Evolutionary conservation across 2,888 invertebrate species (phyloP).

Genomic region (Creontiades dilutus): DNA sequence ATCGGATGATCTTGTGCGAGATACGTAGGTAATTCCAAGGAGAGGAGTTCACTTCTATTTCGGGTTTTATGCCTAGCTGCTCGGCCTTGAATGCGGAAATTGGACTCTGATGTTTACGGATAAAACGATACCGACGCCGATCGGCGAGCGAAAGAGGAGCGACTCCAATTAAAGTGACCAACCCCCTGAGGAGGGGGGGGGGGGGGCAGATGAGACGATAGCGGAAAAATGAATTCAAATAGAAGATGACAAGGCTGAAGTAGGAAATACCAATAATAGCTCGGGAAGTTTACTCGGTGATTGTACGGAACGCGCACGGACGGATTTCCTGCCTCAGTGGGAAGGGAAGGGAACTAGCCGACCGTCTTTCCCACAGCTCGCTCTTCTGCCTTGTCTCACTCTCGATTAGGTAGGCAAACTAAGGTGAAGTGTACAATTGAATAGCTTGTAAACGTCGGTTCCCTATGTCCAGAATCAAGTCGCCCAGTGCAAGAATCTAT

Average conservation of each 20-base stretch:
- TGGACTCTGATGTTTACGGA: not conserved
- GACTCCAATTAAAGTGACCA: slow-evolving; percentile 1
- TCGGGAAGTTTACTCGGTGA: slow-evolving; percentile 69
- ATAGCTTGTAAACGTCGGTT: too few species aligned
- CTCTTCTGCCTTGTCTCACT: not conserved
- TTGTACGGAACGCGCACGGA: slow-evolving; percentile 61
- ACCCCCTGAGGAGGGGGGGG: not conserved
- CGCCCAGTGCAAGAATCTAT: too few species aligned
- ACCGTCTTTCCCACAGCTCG: slow-evolving; percentile 32
- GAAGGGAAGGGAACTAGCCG: slow-evolving; percentile 4
- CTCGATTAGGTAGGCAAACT: too few species aligned
- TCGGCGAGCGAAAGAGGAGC: not conserved
- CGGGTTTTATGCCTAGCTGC: not conserved
- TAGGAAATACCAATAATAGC: slow-evolving; percentile 67
- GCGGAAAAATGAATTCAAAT: slow-evolving; percentile 37
- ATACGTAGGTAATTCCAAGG: not conserved
- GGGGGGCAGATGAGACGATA: slow-evolving; percentile 5
- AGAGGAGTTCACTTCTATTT: slow-evolving; percentile 15
- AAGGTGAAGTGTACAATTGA: too few species aligned
- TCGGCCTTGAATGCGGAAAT: slow-evolving; percentile 24
- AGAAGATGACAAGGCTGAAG: slow-evolving; percentile 59
- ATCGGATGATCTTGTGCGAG: not conserved
- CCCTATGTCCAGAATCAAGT: too few species aligned
- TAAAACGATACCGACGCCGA: not conserved
- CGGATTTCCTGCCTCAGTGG: slow-evolving; percentile 62